Base-by-base conservation (phyloP, 2,888 invertebrate species). In the Drosophila mayaguana region DNA sequence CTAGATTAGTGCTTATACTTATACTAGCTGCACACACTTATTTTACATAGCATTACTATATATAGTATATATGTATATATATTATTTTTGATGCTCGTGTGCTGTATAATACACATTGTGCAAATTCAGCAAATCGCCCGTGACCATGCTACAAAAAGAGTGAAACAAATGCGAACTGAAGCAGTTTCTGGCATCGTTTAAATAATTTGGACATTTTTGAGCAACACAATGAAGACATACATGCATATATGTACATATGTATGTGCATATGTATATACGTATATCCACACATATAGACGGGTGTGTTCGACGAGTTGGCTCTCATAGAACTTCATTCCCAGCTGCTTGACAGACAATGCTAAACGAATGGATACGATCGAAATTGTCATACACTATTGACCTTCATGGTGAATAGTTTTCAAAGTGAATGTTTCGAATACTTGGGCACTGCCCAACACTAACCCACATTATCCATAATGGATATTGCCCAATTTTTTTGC, bases 331-430 rank as follows among this genome's bases (percentile, higher is more conserved):
- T 77, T 76, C 57, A 48, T 50, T 50, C 54, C 63, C 80, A 77
- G 77, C 60, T 72, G 61, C 60, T 57, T 36, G 57, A 59, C 54
- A 53, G 42, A 36, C 18, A 43, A 45, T 72, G 51, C 48, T 40
- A 38, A 38, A 51, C 70, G 57, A 66, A 68, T 81, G 54, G 68
- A 66, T 75, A 40, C 51, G 25, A 59, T 40, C 53, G 54, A 70
- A 72, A 77, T 70, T 60, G 62, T 80, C 61, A 76, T 70, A 83
- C 67, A 83, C 48, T 83, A 81, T 83, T 84, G 86, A 84, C 84
- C 84, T 84, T 84, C 84, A 84, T 81, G 84, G 74, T 83, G 70
- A 60, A 55, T 81, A 69, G 74, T 68, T 82, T 78, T 76, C 75
- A 70, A 78, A 78, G 78, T 78, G 78, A 78, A 78, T 80, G 80